Evolutionary conservation across 2,888 invertebrate genomes (phyloP).

Genomic region (Hipparchia semele): DNA sequence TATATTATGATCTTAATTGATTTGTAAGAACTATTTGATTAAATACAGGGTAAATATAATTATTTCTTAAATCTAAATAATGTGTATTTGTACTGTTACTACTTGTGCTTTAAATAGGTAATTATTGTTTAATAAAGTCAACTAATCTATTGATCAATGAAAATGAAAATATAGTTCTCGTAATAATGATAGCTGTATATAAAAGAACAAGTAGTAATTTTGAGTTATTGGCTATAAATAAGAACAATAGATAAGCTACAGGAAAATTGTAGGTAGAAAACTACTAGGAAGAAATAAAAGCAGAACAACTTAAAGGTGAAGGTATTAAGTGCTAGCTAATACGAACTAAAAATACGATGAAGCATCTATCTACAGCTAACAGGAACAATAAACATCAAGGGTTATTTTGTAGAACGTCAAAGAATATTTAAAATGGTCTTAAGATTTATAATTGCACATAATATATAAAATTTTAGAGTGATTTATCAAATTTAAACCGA

Average conservation of each 20-base stretch:
- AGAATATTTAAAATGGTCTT: slow-evolving; percentile 31
- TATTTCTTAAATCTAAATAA: slow-evolving; percentile 18
- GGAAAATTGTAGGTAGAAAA: slow-evolving; percentile 58
- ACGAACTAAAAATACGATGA: slow-evolving; percentile 62
- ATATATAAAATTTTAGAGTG: not conserved
- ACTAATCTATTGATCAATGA: not conserved
- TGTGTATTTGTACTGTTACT: slow-evolving; percentile 21
- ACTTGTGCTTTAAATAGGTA: slow-evolving; percentile 18
- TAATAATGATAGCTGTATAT: not conserved
- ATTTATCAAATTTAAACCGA: not conserved
- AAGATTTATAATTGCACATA: slow-evolving; percentile 41
- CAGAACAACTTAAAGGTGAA: slow-evolving; percentile 70
- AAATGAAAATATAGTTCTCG: not conserved
- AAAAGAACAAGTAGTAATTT: slow-evolving; percentile 27
- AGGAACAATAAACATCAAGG: slow-evolving; percentile 74
- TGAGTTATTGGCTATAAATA: slow-evolving; percentile 23
- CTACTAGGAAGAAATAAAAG: slow-evolving; percentile 65
- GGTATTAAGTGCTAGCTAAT: slow-evolving; percentile 79
- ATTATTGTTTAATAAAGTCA: not conserved
- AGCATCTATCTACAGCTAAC: slow-evolving; percentile 72
- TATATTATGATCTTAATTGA: slow-evolving; percentile 6
- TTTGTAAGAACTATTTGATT: not conserved
- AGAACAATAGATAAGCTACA: slow-evolving; percentile 61
- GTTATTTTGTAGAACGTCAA: slow-evolving; percentile 42
- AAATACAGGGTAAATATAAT: not conserved